A percentile compares a stretch with the other conserved stretches of the same genome.
These are phyloP conservation scores for Tetraneura akinire DNA, from an alignment of 1,140 invertebrate genomes.

Conservation along the genomic window DNA sequence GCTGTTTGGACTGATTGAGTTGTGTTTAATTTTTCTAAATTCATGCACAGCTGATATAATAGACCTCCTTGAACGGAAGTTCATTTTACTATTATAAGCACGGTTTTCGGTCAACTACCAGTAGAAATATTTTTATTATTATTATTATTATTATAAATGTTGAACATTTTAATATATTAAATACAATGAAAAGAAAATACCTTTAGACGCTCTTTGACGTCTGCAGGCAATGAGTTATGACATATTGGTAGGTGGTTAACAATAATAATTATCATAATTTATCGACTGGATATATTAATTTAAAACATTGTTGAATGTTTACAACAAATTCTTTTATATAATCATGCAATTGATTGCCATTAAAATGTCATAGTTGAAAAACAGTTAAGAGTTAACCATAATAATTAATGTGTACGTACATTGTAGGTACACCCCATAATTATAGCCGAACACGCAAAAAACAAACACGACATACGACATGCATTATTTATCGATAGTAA, in stretches of 20 bases:
- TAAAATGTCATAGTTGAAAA: neutral
- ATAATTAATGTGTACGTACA: neutral
- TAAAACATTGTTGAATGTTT: neutral
- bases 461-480: neutral
- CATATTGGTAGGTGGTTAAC: too few species aligned
- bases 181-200: too few species aligned
- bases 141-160: too few species aligned
- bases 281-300: neutral
- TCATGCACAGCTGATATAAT: slow-evolving; percentile 17
- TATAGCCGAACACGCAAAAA: neutral
- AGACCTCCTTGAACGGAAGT: neutral
- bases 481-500: slow-evolving; percentile 22
- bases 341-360: neutral
- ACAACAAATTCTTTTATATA: neutral
- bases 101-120: too few species aligned
- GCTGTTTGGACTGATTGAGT: neutral
- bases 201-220: too few species aligned
- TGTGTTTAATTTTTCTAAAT: slow-evolving; percentile 14
- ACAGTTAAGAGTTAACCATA: neutral
- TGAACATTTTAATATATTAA: too few species aligned
- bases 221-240: too few species aligned
- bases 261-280: neutral
- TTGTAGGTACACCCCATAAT: slow-evolving; percentile 1
- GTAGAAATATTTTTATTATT: too few species aligned
- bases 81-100: neutral